Evolutionary conservation across 2,113 vertebrate species (phyloP), one percentile per base, ranked within the genome.

Genomic region (Callopanchax toddi): DNA sequence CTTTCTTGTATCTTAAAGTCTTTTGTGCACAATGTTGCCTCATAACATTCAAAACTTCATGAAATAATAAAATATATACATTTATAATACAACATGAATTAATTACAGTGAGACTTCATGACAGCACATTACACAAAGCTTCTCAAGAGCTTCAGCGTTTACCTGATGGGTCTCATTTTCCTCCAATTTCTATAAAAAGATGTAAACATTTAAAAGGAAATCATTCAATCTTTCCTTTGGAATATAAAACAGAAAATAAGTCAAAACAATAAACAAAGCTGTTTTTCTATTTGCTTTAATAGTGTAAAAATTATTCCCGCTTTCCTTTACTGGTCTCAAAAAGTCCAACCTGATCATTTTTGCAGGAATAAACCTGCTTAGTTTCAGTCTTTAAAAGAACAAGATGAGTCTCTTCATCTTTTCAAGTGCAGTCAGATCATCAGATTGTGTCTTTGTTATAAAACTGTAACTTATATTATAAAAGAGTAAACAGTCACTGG

Each of bases 161-260:
- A 18, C 32, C 25, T 32, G 29, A 9, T 8, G 10, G 6, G 4
- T 32, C 10, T 32, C 29, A 32, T 32, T 37, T 37, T 37, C 12
- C 11, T 11, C 4, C 34, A 34, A 10, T 52, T 18, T 20, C 2
- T 3, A 18, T 53, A 11, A 66, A 55, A 51, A 15, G 17, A 57
- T 70, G 26, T 64, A 68, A 78, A 78, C 62, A n/a, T 18, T n/a
- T 17, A 25, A 54, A 16, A 39, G 11, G 6, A 3, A 8, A 11
- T 16, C 6, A n/a, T 36, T 40, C 8, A 32, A 25, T n/a, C 2
- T 8, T 17, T 42, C 15, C 17, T 15, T 13, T 37, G 11, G 10
- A 13, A 12, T 12, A 37, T 37, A 43, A 9, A n/a, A 6, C 2
- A 40, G 15, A 40, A 15, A 40, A 16, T 40, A 5, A 17, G n/a